phyloP scores from a whole-genome alignment of 2,888 invertebrate genomes.

The Zygogramma bicolorata region DNA sequence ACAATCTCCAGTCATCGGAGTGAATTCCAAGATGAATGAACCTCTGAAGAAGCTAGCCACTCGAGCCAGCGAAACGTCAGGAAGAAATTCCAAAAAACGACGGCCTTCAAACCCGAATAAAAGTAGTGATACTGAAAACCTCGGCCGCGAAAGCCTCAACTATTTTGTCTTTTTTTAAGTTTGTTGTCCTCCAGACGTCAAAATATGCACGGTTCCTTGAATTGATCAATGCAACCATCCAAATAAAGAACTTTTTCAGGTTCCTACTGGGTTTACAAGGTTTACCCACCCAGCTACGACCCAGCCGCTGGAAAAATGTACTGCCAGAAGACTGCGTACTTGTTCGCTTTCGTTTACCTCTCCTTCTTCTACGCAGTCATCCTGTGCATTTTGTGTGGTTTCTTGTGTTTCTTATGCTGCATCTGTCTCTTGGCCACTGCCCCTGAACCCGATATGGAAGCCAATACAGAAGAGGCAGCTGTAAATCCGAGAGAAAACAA shows the following conservation, averaged over 20 bases:
- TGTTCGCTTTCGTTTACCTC: slow-evolving; percentile 57
- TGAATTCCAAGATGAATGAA: too few species aligned
- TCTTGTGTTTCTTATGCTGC: slow-evolving; percentile 52
- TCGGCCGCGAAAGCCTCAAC: too few species aligned
- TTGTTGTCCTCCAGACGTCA: too few species aligned
- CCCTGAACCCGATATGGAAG: slow-evolving; percentile 37
- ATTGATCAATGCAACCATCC: background rate
- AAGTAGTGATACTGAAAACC: too few species aligned
- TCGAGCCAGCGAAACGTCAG: too few species aligned
- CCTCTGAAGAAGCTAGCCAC: too few species aligned
- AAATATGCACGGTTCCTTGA: too few species aligned
- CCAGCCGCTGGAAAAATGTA: slow-evolving; percentile 45
- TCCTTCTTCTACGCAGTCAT: slow-evolving; percentile 47
- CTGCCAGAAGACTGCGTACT: slow-evolving; percentile 59
- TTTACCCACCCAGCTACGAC: slow-evolving; percentile 55
- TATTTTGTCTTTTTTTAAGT: too few species aligned
- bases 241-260: slow-evolving; percentile 58
- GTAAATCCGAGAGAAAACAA: background rate
- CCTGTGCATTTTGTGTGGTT: slow-evolving; percentile 45
- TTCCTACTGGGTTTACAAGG: slow-evolving; percentile 59
- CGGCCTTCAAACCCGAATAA: too few species aligned
- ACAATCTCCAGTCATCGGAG: too few species aligned
- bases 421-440: slow-evolving; percentile 43
- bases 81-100: too few species aligned
- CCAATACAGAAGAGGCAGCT: slow-evolving; percentile 12